Conservation (phyloP, 2,797 vertebrate species). For the Phoxinus dragarum region DNA sequence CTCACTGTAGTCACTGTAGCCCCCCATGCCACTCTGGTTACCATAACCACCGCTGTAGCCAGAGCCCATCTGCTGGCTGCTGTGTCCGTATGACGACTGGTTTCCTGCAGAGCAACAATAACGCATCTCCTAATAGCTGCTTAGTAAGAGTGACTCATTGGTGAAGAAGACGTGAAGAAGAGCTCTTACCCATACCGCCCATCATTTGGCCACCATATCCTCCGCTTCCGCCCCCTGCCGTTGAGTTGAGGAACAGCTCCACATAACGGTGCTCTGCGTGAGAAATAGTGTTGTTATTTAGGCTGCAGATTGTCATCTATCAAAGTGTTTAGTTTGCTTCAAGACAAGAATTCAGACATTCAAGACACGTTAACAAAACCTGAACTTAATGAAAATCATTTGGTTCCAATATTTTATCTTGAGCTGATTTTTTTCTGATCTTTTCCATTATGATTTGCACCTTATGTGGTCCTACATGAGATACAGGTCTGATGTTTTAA, state of each 20-base stretch:
- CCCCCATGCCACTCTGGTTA: conserved; percentile 96
- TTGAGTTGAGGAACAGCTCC: conserved; percentile 86
- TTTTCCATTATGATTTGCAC: background rate
- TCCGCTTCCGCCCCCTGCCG: conserved; percentile 82
- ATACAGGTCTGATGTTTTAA: background rate
- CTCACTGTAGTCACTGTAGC: conserved; percentile 93
- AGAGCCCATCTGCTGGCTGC: conserved; percentile 90
- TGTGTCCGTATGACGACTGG: conserved; percentile 93
- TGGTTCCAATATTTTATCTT: background rate
- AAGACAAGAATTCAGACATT: background rate
- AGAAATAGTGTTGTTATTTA: background rate
- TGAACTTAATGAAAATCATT: background rate
- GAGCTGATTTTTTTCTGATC: background rate
- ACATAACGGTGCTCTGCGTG: conserved; percentile 84
- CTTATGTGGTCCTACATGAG: background rate
- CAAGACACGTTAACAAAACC: background rate
- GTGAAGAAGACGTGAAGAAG: background rate
- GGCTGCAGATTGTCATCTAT: background rate
- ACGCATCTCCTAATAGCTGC: background rate
- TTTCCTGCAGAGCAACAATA: conserved; percentile 76
- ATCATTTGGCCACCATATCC: conserved; percentile 93
- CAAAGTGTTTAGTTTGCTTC: background rate
- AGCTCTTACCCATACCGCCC: conserved; percentile 88
- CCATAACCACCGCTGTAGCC: conserved; percentile 95
- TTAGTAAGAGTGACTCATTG: background rate